Evolutionary conservation across 2,888 invertebrate species (phyloP), one percentile per base, ranked within the genome.

Genomic region (Ganaspis brasiliensis): DNA sequence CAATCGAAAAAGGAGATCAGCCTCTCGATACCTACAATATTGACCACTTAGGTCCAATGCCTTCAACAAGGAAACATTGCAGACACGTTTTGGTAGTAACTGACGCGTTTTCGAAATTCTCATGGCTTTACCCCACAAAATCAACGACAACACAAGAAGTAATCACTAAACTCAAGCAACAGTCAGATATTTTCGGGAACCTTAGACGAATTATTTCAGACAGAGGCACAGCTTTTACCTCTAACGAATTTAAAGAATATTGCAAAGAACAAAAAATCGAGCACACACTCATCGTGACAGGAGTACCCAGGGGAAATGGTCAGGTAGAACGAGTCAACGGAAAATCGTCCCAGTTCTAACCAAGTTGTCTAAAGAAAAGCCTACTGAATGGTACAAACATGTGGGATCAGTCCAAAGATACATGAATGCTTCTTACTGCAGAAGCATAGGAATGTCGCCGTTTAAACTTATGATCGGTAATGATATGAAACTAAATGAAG

Each of bases 261-360:
- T 90, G 91, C 79, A 40, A 84, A 19, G 83, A 83, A 1, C 88
- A 91, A 75, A 80, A 80, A 0, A 90, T 92, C 19, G 74, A 86
- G 52, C 89, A 89, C 74, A 76, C 86, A 1, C 55, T 75, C 5
- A 81, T 73, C n/a, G 78, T 81, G 3, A 81, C 81, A 0, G 81
- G 81, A 9, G 59, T 80, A 0, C 82, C 82, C n/a, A 45, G 81
- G 56, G 72, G 67, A 0, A 82, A 79, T 40, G 78, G 81, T 0
- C 79, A 80, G 19, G 77, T 81, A 3, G 82, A 81, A 40, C 40
- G 82, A 16, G 52, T 80, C 0, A 79, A 80, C 67, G 73, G 83
- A 10, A 87, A 0, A 56, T 80, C 3, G 86, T 89, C 57, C 82
- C 88, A 0, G 77, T 89, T 16, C 49, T 91, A 9, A 83, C 89